Conservation (phyloP, 1,140 invertebrate species). For the Cyrtorhinus lividipennis region DNA sequence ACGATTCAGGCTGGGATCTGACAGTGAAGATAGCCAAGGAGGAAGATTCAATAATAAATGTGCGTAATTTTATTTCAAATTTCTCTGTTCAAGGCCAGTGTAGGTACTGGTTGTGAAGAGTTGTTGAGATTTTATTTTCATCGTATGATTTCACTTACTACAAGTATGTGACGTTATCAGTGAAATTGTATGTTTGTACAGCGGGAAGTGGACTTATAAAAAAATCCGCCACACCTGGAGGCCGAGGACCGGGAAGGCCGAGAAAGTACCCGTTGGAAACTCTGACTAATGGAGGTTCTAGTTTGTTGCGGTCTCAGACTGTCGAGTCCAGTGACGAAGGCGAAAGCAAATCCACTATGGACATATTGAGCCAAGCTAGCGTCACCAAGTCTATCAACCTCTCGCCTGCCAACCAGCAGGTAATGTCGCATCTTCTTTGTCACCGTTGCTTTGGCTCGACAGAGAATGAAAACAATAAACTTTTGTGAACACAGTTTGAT, state of each 20-base stretch:
- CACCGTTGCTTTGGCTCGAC: too few relatives aligned
- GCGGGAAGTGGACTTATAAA: too few relatives aligned
- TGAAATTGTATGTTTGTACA: too few relatives aligned
- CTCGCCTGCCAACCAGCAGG: slow-evolving; percentile 23
- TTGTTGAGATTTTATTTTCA: too few relatives aligned
- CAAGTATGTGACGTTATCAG: too few relatives aligned
- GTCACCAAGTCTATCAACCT: slow-evolving; percentile 20
- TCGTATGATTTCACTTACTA: too few relatives aligned
- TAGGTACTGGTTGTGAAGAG: too few relatives aligned
- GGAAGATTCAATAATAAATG: background rate
- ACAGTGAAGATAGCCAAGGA: slow-evolving; percentile 32
- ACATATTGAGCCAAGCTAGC: slow-evolving; percentile 11
- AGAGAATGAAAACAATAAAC: too few relatives aligned
- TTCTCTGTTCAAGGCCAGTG: too few relatives aligned
- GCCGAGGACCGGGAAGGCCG: background rate
- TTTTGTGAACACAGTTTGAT: too few relatives aligned
- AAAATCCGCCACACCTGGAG: too few relatives aligned
- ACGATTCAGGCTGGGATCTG: slow-evolving; percentile 34
- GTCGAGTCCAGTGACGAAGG: slow-evolving; percentile 21
- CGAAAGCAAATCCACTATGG: slow-evolving; percentile 2
- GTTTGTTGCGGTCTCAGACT: slow-evolving; percentile 4
- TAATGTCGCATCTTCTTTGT: background rate
- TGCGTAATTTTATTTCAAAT: background rate
- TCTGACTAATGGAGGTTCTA: background rate
- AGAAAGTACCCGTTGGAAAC: background rate